phyloP scores from a whole-genome alignment of 2,888 invertebrate species.

The Lepidochitona cinerea region DNA sequence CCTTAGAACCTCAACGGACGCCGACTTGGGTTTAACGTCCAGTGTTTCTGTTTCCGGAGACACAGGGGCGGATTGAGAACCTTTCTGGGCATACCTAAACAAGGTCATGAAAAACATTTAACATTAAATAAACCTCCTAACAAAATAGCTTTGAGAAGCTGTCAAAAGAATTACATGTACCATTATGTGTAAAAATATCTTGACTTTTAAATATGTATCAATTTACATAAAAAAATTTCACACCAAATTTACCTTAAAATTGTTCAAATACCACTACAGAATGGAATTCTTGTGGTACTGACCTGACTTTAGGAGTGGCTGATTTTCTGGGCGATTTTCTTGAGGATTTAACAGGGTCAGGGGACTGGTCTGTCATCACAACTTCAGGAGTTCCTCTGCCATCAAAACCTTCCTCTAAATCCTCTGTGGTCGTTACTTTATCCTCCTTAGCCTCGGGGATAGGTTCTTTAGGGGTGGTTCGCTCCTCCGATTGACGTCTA shows the following conservation, averaged over 20 bases:
- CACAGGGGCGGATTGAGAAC: background rate
- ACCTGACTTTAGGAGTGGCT: background rate
- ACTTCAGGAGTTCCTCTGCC: background rate
- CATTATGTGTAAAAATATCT: too few species aligned
- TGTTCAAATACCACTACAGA: too few species aligned
- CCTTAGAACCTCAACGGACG: background rate
- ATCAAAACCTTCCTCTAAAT: background rate
- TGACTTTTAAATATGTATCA: too few species aligned
- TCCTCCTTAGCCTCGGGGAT: background rate
- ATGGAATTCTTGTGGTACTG: background rate
- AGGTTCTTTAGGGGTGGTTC: background rate
- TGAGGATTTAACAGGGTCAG: background rate
- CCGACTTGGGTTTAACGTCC: background rate
- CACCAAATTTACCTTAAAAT: too few species aligned
- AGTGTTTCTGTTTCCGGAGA: background rate
- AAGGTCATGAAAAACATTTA: too few species aligned
- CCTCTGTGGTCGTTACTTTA: slow-evolving; percentile 1
- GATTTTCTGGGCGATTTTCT: background rate
- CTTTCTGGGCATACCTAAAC: background rate
- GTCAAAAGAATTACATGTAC: too few species aligned
- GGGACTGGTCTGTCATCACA: background rate
- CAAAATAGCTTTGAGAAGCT: too few species aligned
- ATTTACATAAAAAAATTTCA: too few species aligned
- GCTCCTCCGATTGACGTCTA: background rate
- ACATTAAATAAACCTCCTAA: too few species aligned